These are phyloP conservation scores for Pantala flavescens DNA, from an alignment of 1,140 invertebrate species.

Conservation along the genomic window DNA sequence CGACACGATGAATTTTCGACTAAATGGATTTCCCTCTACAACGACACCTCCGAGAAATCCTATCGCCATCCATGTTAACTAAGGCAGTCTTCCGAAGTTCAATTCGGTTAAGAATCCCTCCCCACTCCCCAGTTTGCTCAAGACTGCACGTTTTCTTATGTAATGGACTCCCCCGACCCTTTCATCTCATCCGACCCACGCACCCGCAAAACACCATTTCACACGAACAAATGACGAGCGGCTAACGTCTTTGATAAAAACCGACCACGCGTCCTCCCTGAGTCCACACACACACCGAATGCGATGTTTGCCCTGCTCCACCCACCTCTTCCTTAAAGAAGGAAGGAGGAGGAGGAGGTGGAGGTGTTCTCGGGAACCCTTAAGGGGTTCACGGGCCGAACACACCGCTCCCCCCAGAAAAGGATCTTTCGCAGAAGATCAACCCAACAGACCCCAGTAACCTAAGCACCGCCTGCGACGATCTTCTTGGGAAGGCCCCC, in stretches of 20 bases:
- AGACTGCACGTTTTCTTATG: not conserved
- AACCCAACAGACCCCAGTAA: constrained; percentile 1
- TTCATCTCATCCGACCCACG: not conserved
- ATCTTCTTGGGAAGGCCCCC: not conserved
- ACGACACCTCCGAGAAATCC: not conserved
- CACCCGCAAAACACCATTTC: constrained; percentile 8
- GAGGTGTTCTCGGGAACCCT: not conserved
- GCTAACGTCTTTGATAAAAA: not conserved
- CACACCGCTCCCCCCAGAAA: not conserved
- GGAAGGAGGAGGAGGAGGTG: not conserved
- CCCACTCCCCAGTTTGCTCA: not conserved
- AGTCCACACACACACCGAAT: not conserved
- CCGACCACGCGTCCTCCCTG: not conserved
- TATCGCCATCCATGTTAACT: constrained; percentile 9
- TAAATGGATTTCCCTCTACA: constrained; percentile 5
- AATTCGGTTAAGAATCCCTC: not conserved
- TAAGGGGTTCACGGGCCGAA: not conserved
- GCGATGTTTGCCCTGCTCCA: not conserved
- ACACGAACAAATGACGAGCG: not conserved
- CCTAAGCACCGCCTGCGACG: not conserved
- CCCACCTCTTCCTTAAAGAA: not conserved
- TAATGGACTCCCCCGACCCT: not conserved
- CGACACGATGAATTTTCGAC: not conserved
- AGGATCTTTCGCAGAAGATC: not conserved
- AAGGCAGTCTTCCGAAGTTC: not conserved